Conservation (phyloP, 1,140 invertebrate species). For the Argopecten irradians region DNA sequence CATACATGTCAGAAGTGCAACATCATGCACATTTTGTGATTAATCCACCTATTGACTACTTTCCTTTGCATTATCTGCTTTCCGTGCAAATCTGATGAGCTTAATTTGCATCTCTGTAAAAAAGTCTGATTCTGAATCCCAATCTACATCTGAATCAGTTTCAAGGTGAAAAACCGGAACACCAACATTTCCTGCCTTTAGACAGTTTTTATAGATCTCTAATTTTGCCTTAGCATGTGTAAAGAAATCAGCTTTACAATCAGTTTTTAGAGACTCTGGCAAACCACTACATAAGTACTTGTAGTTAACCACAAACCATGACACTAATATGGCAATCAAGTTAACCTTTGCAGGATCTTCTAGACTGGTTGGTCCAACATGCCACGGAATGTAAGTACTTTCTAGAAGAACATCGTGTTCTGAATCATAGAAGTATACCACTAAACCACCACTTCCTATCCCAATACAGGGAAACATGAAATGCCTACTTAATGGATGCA, state of each 20-base stretch:
- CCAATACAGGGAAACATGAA: conserved; percentile 25
- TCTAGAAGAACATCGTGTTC: no score
- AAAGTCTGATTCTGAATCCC: no score
- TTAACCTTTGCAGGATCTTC: neutral
- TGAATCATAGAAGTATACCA: neutral
- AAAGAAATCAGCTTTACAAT: conserved; percentile 17
- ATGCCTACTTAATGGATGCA: neutral
- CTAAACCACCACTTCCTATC: neutral
- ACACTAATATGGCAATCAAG: neutral
- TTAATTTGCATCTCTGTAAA: no score
- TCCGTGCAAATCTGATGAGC: no score
- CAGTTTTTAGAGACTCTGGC: neutral
- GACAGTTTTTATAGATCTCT: neutral
- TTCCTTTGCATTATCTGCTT: no score
- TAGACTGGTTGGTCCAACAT: no score
- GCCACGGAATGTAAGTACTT: no score
- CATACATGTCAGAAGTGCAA: no score
- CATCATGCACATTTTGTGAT: no score
- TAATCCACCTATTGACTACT: no score
- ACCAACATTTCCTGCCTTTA: neutral
- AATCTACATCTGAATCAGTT: no score
- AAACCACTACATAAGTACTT: conserved; percentile 23
- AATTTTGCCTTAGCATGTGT: neutral
- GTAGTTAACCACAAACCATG: conserved; percentile 26
- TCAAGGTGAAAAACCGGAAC: no score